phyloP scores from a whole-genome alignment of 2,888 invertebrate species.

The Vanessa cardui region DNA sequence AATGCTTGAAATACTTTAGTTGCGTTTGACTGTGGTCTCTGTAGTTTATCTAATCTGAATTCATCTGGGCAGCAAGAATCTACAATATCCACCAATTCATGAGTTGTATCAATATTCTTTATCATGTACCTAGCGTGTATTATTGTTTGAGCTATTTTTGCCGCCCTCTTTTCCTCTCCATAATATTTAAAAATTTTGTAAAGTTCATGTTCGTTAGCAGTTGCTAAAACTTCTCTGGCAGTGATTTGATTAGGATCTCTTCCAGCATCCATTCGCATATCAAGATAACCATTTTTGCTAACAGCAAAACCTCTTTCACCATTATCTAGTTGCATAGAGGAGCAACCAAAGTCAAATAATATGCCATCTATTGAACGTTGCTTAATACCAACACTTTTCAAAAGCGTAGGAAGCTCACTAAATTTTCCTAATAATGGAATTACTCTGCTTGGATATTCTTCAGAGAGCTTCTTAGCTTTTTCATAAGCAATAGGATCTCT shows the following conservation, averaged over 20 bases:
- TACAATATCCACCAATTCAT: constrained; percentile 90
- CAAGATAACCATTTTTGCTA: constrained; percentile 92
- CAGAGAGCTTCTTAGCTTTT: constrained; percentile 85
- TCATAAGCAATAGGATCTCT: constrained; percentile 92
- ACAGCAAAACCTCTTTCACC: constrained; percentile 93
- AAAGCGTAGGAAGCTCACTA: constrained; percentile 90
- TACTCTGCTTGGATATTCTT: constrained; percentile 87
- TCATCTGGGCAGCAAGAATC: constrained; percentile 84
- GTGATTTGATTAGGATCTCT: constrained; percentile 88
- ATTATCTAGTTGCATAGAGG: constrained; percentile 96
- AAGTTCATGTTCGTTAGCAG: constrained; percentile 89
- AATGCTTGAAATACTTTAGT: constrained; percentile 97
- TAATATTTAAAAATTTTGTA: constrained; percentile 93
- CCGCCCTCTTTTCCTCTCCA: constrained; percentile 94
- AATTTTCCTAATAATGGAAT: constrained; percentile 93
- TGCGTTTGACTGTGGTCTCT: constrained; percentile 90
- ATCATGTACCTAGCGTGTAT: constrained; percentile 91
- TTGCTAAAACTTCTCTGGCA: constrained; percentile 93
- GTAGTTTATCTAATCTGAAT: constrained; percentile 86
- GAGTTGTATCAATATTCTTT: constrained; percentile 90
- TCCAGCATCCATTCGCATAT: constrained; percentile 97
- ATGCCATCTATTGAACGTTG: constrained; percentile 91
- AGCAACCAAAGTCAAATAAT: constrained; percentile 96
- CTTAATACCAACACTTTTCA: constrained; percentile 82
- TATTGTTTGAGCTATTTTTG: constrained; percentile 93